phyloP scores from a whole-genome alignment of 2,113 vertebrate genomes.

The Talpa occidentalis region DNA sequence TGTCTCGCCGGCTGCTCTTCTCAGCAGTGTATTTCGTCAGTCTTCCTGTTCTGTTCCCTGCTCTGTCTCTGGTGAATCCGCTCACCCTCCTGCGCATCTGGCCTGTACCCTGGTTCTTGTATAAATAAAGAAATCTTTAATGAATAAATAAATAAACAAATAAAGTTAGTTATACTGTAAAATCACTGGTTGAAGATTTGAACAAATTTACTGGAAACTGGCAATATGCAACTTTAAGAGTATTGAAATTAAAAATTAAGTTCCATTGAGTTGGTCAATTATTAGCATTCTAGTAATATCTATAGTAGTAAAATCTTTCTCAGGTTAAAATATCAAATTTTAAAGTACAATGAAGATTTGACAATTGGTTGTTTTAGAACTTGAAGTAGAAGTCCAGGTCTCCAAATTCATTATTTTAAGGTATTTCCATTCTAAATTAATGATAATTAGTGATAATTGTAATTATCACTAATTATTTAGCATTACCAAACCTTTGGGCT shows the following conservation, averaged over 20 bases:
- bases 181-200: not conserved
- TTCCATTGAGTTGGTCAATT: slow-evolving; percentile 12
- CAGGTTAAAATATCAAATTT: slow-evolving; percentile 37
- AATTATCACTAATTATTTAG: slow-evolving; percentile 28
- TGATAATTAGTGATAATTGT: not conserved
- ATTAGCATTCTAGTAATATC: slow-evolving; percentile 45
- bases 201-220: slow-evolving; percentile 39
- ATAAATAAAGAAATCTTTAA: no score
- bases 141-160: no score
- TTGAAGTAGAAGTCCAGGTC: not conserved
- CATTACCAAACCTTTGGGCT: not conserved
- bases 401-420: slow-evolving; percentile 10
- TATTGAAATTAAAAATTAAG: slow-evolving; percentile 50
- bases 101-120: no score
- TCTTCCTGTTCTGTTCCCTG: no score
- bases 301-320: slow-evolving; percentile 9
- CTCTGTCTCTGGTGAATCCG: no score
- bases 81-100: no score
- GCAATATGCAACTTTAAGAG: slow-evolving; percentile 23
- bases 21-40: no score
- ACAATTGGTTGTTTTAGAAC: slow-evolving; percentile 12
- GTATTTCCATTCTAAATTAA: not conserved
- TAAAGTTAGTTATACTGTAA: slow-evolving; percentile 8
- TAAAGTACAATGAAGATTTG: slow-evolving; percentile 14
- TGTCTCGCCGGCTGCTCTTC: no score